These are phyloP conservation scores for Mythimna lalbum DNA, from an alignment of 2,888 invertebrate genomes.

Conservation along the genomic window DNA sequence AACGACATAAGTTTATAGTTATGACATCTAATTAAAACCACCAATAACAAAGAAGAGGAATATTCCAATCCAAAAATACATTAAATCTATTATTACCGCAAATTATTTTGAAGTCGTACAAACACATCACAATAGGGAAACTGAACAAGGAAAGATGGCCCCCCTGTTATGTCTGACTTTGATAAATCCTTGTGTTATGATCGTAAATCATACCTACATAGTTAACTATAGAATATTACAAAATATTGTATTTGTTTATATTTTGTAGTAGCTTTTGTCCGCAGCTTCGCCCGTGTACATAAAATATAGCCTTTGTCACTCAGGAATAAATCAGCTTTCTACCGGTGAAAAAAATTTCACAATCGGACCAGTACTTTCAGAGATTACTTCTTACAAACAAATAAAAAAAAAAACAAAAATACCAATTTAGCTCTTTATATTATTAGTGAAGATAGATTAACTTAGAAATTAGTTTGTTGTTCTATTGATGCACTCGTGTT, in stretches of 20 bases:
- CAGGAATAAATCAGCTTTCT: too few species aligned
- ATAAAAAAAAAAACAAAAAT: too few species aligned
- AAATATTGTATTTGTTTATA: neutral
- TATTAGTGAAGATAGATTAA: too few species aligned
- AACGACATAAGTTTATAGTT: neutral
- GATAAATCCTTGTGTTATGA: constrained; percentile 52
- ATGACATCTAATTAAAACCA: neutral
- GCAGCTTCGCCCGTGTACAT: too few species aligned
- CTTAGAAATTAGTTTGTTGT: too few species aligned
- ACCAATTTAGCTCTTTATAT: too few species aligned
- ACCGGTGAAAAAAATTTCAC: too few species aligned
- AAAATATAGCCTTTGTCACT: too few species aligned
- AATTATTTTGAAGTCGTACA: constrained; percentile 43
- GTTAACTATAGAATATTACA: neutral
- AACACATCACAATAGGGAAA: constrained; percentile 58
- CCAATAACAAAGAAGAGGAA: constrained; percentile 26
- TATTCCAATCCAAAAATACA: constrained; percentile 24
- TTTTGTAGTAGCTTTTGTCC: too few species aligned
- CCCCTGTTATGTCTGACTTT: constrained; percentile 51
- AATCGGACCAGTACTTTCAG: too few species aligned
- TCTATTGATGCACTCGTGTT: too few species aligned
- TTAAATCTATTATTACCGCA: constrained; percentile 8
- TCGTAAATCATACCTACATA: constrained; percentile 43
- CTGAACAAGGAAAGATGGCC: constrained; percentile 58
- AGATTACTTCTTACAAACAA: too few species aligned